phyloP scores from a whole-genome alignment of 2,797 vertebrate genomes.

The Hoplostethus mediterraneus region DNA sequence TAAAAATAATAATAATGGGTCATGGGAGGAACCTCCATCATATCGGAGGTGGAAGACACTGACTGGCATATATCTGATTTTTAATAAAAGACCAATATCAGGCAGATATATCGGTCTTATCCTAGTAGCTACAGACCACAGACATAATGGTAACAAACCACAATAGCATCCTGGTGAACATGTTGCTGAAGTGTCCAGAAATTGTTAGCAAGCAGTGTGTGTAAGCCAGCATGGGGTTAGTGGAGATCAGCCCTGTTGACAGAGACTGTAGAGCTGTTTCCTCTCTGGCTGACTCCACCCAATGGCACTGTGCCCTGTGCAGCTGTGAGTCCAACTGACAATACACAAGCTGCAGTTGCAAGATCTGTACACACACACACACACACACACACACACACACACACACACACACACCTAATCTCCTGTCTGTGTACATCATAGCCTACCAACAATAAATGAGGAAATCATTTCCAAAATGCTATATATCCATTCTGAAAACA shows the following conservation, averaged over 20 bases:
- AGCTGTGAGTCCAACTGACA: conserved; percentile 72
- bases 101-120: too few species aligned
- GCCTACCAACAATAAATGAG: background rate
- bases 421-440: conserved; percentile 16
- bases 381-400: background rate
- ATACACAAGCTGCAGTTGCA: conserved; percentile 22
- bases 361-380: background rate
- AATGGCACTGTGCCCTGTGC: conserved; percentile 75
- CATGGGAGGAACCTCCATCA: too few species aligned
- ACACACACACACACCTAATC: background rate
- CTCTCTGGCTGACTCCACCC: conserved; percentile 80
- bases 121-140: background rate
- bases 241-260: conserved; percentile 66
- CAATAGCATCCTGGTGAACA: background rate
- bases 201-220: conserved; percentile 9
- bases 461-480: too few species aligned
- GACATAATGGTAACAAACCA: background rate
- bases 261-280: conserved; percentile 74
- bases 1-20: too few species aligned
- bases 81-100: too few species aligned
- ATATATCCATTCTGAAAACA: too few species aligned
- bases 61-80: too few species aligned
- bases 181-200: background rate
- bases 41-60: too few species aligned
- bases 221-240: conserved; percentile 22